These are phyloP conservation scores for Sitophilus oryzae DNA, from an alignment of 1,140 invertebrate species.

Conservation along the genomic window DNA sequence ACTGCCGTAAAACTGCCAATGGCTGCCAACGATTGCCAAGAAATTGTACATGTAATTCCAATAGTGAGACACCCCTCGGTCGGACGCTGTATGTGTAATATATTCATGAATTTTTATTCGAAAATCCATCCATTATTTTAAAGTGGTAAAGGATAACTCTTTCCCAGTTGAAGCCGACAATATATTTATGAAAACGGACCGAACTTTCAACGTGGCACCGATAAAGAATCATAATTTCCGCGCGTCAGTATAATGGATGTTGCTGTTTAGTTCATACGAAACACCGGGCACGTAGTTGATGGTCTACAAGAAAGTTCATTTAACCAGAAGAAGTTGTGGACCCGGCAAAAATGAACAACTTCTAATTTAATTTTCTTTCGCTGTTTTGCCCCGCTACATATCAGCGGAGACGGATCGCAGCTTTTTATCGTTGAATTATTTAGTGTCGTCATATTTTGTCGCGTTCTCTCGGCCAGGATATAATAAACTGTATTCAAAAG, in stretches of 20 bases:
- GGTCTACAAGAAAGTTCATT: slow-evolving; percentile 20
- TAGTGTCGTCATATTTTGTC: too few relatives aligned
- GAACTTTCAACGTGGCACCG: slow-evolving; percentile 24
- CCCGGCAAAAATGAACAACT: slow-evolving; percentile 12
- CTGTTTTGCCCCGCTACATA: slow-evolving; percentile 11
- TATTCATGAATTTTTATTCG: too few relatives aligned
- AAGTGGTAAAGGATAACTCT: slow-evolving; percentile 1
- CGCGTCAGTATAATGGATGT: slow-evolving; percentile 35
- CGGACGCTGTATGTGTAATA: too few relatives aligned
- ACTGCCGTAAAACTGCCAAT: too few relatives aligned
- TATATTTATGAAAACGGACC: slow-evolving; percentile 22
- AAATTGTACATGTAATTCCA: too few relatives aligned
- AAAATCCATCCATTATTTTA: not conserved
- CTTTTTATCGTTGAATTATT: too few relatives aligned
- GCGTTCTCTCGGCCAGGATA: too few relatives aligned
- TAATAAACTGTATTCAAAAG: too few relatives aligned
- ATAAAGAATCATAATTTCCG: slow-evolving; percentile 35
- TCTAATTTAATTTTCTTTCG: slow-evolving; percentile 17
- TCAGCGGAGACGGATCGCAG: too few relatives aligned
- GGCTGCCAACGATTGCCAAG: too few relatives aligned
- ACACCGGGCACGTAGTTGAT: slow-evolving; percentile 27
- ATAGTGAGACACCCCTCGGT: too few relatives aligned
- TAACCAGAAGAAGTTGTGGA: slow-evolving; percentile 17
- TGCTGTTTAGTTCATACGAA: slow-evolving; percentile 32
- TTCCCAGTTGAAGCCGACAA: slow-evolving; percentile 3